phyloP scores from a whole-genome alignment of 2,797 vertebrate species.

The Caiman crocodilus region DNA sequence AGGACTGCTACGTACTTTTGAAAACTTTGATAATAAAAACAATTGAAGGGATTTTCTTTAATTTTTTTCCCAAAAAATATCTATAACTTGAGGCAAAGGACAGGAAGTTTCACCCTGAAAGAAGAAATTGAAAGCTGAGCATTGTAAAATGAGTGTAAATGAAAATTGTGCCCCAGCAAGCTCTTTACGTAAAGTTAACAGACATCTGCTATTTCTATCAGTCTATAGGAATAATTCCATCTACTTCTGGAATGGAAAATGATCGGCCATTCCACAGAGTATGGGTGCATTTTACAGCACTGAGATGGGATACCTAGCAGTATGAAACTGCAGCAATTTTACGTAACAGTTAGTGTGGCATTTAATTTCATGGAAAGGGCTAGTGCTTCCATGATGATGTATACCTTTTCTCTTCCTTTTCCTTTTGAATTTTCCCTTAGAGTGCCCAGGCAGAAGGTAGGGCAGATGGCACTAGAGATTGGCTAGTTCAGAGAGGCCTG shows the following conservation, averaged over 20 bases:
- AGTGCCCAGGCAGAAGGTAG: not conserved
- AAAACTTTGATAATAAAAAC: not conserved
- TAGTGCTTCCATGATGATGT: not conserved
- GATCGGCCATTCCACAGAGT: not conserved
- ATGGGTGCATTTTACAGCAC: not conserved
- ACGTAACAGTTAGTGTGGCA: not conserved
- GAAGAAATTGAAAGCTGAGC: not conserved
- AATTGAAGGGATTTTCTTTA: not conserved
- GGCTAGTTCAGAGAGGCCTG: too few relatives aligned
- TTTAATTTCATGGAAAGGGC: not conserved
- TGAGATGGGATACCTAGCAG: not conserved
- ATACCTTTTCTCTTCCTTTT: not conserved
- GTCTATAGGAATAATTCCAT: slow-evolving; percentile 2
- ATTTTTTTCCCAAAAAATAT: not conserved
- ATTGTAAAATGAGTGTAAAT: not conserved
- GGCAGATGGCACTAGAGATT: too few relatives aligned
- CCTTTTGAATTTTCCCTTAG: not conserved
- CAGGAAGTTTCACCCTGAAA: not conserved
- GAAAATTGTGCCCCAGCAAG: not conserved
- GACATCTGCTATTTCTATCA: not conserved
- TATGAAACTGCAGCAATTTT: not conserved
- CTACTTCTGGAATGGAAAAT: slow-evolving; percentile 7
- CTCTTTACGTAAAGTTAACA: not conserved
- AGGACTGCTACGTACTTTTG: not conserved
- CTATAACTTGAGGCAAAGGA: not conserved